Evolutionary conservation across 2,797 vertebrate genomes (phyloP), one percentile per base, ranked within the genome.

Genomic region (Nothura maculosa): DNA sequence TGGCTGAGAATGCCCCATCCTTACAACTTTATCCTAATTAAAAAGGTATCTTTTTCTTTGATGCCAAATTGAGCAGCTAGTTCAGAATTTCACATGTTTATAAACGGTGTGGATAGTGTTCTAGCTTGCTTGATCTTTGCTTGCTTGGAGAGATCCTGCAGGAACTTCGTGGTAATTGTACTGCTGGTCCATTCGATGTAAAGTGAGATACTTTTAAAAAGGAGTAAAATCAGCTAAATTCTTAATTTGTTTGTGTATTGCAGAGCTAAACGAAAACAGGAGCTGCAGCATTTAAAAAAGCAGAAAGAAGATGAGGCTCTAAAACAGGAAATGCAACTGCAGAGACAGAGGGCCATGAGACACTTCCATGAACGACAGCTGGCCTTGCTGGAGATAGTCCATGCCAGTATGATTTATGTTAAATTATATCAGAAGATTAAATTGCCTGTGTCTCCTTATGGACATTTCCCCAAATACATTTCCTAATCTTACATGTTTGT

Each of bases 291-390:
- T 66, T 82, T 97, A 48, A 97, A 97, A 91, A 98, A 94, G 30
- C 96, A 96, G 83, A 98, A 95, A 45, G 98, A 98, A 93, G 98
- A 99, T 43, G 98, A 99, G 80, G 97, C 98, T 69, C 88, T 98
- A 10, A 98, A 93, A 83, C 98, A 98, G 68, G 95, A 98, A 97
- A 94, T 99, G 93, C 98, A 98, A 87, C 96, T 99, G 94, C 98
- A 98, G 87, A 98, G 98, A 88, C 98, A 98, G 90, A 98, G 98
- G 95, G 98, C 98, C 22, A 98, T 99, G 96, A 98, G 99, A 89
- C 64, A 93, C 77, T 99, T 99, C 93, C 98, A 98, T 88, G 99
- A 99, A 93, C 98, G 98, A 84, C 98, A 98, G 90, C 98, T 99
- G 78, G 96, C 97, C 32, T 97, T 99, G 77, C 98, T 99, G 80